Evolutionary conservation across 1,140 invertebrate genomes (phyloP).

Genomic region (Fopius arisanus): DNA sequence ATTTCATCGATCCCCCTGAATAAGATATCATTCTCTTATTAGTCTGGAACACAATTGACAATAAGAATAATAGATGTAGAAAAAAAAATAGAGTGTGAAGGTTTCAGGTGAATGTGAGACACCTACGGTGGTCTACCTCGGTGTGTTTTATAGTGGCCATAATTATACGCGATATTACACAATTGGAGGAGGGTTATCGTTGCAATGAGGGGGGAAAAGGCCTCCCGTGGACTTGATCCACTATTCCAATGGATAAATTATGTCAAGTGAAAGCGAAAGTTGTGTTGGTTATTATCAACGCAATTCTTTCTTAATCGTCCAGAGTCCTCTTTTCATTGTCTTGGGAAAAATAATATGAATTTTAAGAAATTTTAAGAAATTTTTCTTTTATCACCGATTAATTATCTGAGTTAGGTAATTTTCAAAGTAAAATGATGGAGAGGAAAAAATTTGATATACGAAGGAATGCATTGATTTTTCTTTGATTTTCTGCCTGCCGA

Average conservation of each 20-base stretch:
- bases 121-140: conserved; percentile 15
- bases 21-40: no score
- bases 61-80: conserved; percentile 7
- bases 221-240: conserved; percentile 29
- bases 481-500: background rate
- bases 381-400: no score
- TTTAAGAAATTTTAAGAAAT: no score
- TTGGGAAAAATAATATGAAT: no score
- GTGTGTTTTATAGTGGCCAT: conserved; percentile 19
- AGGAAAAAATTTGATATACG: background rate
- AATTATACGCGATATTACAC: conserved; percentile 25
- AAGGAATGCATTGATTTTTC: background rate
- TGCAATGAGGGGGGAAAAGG: background rate
- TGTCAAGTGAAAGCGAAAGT: conserved; percentile 30
- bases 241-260: conserved; percentile 27
- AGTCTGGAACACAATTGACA: background rate
- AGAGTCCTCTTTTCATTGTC: background rate
- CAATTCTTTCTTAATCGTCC: conserved; percentile 5
- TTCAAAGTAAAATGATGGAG: no score
- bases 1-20: no score
- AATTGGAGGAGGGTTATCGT: conserved; percentile 18
- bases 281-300: conserved; percentile 5
- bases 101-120: conserved; percentile 26
- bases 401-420: no score
- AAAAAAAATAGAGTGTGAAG: conserved; percentile 11